phyloP scores from a whole-genome alignment of 92 coral and sea anemone genomes.

The Paramuricea clavata region DNA sequence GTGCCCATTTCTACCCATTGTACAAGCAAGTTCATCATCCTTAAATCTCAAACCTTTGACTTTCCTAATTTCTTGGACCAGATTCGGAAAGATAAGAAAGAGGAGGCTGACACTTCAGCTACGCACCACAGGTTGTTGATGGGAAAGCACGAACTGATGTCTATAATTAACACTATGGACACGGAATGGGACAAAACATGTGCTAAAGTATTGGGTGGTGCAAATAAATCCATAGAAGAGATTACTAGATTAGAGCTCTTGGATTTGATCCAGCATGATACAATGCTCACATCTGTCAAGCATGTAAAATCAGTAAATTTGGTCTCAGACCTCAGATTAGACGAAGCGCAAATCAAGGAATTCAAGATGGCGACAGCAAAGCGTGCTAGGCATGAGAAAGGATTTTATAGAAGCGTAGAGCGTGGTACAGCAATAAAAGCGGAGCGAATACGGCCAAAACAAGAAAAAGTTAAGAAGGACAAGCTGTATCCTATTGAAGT shows the following conservation, averaged over 20 bases:
- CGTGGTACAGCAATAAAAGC: conserved; percentile 6
- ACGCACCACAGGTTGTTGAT: background rate
- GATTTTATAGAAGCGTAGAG: conserved; percentile 6
- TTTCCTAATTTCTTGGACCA: conserved; percentile 23
- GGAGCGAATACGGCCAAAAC: background rate
- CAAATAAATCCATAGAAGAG: conserved; percentile 30
- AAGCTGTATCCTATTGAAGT: conserved; percentile 25
- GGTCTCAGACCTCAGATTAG: background rate
- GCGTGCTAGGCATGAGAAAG: conserved; percentile 15
- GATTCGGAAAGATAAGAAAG: background rate
- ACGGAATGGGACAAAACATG: conserved; percentile 65
- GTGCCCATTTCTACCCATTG: conserved; percentile 3
- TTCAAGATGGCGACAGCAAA: conserved; percentile 11
- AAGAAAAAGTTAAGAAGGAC: conserved; percentile 3
- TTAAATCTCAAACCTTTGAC: conserved; percentile 24
- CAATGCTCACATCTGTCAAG: background rate
- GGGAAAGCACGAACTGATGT: conserved; percentile 20
- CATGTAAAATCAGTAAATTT: conserved; percentile 2
- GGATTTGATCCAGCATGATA: conserved; percentile 53
- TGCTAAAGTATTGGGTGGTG: conserved; percentile 46
- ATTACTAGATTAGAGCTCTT: conserved; percentile 29
- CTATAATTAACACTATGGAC: conserved; percentile 50
- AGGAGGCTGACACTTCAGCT: too few species aligned
- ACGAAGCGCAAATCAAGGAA: background rate
- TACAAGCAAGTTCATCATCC: background rate